Conservation (phyloP, 2,113 vertebrate species). For the Cynocephalus volans region DNA sequence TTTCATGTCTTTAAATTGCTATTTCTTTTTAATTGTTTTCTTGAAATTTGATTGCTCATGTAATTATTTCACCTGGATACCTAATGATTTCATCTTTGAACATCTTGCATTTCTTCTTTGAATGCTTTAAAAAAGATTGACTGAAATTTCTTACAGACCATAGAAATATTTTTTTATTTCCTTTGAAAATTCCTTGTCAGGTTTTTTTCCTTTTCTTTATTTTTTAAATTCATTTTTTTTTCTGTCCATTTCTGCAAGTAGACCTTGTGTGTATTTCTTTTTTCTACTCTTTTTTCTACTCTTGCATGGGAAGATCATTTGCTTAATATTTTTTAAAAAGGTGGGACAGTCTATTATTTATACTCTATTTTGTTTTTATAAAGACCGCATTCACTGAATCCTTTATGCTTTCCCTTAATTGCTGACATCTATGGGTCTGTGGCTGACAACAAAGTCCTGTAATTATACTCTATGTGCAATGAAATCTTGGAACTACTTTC, state of each 20-base stretch:
- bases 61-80: neutral
- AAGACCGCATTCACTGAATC: neutral
- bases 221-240: neutral
- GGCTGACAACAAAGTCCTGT: neutral
- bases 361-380: neutral
- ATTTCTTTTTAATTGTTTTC: neutral
- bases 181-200: neutral
- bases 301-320: neutral
- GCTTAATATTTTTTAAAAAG: neutral
- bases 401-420: neutral
- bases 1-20: neutral
- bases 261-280: neutral
- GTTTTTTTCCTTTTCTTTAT: neutral
- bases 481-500: neutral
- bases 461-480: neutral
- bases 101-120: neutral
- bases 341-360: neutral
- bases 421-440: neutral
- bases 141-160: neutral
- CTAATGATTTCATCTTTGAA: neutral
- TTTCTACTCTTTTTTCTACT: neutral
- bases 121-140: neutral
- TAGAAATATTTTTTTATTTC: neutral
- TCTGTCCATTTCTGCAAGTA: neutral
- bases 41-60: neutral